Percentiles rank a stretch among this genome's conserved stretches.
phyloP scores from a whole-genome alignment of 2,888 invertebrate species.

The Shargacucullia verbasci region DNA sequence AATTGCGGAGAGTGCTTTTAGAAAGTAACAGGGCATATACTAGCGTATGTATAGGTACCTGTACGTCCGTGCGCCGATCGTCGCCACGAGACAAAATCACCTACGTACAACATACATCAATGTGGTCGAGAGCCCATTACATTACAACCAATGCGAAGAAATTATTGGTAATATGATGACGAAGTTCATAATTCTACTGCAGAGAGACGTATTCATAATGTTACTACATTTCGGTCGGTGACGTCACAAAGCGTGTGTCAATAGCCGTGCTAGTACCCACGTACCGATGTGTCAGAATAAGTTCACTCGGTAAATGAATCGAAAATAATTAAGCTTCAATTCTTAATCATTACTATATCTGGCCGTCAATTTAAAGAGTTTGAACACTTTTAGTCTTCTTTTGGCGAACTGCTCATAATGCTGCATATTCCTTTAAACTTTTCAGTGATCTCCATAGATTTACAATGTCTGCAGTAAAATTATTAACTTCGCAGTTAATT shows the following conservation, averaged over 20 bases:
- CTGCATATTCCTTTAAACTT: neutral
- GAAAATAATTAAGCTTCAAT: too few species aligned
- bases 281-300: too few species aligned
- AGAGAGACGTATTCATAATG: constrained; percentile 28
- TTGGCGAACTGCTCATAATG: neutral
- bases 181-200: constrained; percentile 28
- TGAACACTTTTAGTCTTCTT: too few species aligned
- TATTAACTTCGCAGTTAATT: constrained; percentile 5
- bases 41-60: constrained; percentile 63
- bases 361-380: too few species aligned
- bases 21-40: constrained; percentile 60
- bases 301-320: too few species aligned
- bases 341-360: too few species aligned
- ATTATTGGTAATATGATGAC: neutral
- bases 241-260: too few species aligned
- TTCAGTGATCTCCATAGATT: neutral
- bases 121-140: constrained; percentile 59
- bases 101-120: constrained; percentile 49
- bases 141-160: constrained; percentile 40
- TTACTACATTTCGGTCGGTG: constrained; percentile 22
- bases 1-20: constrained; percentile 62
- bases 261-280: too few species aligned
- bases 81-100: constrained; percentile 64
- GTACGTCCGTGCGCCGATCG: constrained; percentile 79
- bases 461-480: constrained; percentile 32